Evolutionary conservation across 2,888 invertebrate genomes (phyloP), one percentile per base, ranked within the genome.

Genomic region (Brachypterus glaber): DNA sequence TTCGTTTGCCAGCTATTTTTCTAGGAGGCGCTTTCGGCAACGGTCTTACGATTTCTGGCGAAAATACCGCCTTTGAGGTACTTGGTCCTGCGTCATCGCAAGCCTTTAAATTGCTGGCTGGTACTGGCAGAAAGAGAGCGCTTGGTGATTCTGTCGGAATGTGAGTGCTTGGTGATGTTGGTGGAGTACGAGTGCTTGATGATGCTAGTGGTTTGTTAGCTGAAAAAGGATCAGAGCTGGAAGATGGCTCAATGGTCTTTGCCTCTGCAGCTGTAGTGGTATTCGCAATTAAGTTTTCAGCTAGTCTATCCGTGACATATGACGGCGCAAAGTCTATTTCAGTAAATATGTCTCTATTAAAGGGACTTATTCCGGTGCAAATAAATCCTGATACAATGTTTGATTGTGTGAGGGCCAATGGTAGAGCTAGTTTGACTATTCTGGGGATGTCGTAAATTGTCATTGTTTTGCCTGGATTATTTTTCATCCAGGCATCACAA

Each of bases 311-410:
- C 2, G 33, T 37, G 3, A 17, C 12, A 27, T 33, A 33, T 9
- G 9, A 4, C 16, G 38, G 33, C 7, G 34, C 18, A 29, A 34
- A 39, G 30, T 39, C 33, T 33, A 24, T 11, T 18, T 17, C 17
- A 9, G 21, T 39, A 30, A 43, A 43, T n/a, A 39, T 40, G 12
- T 37, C 29, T 12, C 34, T 17, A 33, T 40, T 43, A 42, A 54
- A 41, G 40, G 40, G 35, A 49, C 46, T 12, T 54, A n/a, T n/a
- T n/a, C n/a, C n/a, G n/a, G n/a, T n/a, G n/a, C n/a, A n/a, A n/a
- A n/a, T n/a, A n/a, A n/a, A 46, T 8, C 58, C 59, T 48, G 58
- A 58, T 16, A 61, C 43, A 33, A 60, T 51, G 14, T n/a, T n/a
- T n/a, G n/a, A n/a, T n/a, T n/a, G n/a, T n/a, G n/a, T n/a, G n/a